Base-by-base conservation (phyloP, 1,140 invertebrate species). In the Muscidifurax raptorellus region DNA sequence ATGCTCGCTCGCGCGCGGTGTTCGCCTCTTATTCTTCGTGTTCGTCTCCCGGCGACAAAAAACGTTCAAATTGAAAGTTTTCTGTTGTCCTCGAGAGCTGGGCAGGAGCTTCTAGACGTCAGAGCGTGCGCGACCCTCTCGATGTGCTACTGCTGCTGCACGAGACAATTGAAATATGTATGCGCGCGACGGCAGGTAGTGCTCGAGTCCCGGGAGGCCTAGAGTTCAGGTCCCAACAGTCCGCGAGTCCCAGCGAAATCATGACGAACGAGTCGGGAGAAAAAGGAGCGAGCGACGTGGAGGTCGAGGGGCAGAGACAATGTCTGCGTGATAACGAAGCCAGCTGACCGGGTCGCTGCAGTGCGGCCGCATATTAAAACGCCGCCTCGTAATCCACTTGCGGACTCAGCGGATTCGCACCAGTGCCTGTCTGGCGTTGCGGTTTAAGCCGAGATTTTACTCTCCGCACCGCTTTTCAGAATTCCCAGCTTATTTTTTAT, bases 81-180 rank as follows among this genome's bases (percentile, higher is more conserved):
- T 36, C 32, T 10, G 74, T 25, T 15, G 25, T n/a, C n/a, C 10
- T 28, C 74, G 10, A 9, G 32, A 12, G n/a, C 12, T 9, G 13
- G 7, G 4, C 22, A 13, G 30, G 32, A 36, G 71, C 18, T 69
- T 69, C 27, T 9, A n/a, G 22, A 69, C 67, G 67, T 10, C 64
- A n/a, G n/a, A n/a, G n/a, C n/a, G n/a, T n/a, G n/a, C n/a, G n/a
- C n/a, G n/a, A n/a, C n/a, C n/a, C n/a, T n/a, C n/a, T n/a, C n/a
- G n/a, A n/a, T n/a, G n/a, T n/a, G n/a, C n/a, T n/a, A n/a, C n/a
- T n/a, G n/a, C n/a, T 5, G 52, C 52, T 40, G 52, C 52, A 40
- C 30, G 30, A 32, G 12, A 81, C 40, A 72, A 81, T 81, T 80
- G 66, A 71, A 71, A 80, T 71, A 71, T 72, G 40, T 30, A 44